phyloP scores from a whole-genome alignment of 2,797 vertebrate species.

The Streptopelia turtur region DNA sequence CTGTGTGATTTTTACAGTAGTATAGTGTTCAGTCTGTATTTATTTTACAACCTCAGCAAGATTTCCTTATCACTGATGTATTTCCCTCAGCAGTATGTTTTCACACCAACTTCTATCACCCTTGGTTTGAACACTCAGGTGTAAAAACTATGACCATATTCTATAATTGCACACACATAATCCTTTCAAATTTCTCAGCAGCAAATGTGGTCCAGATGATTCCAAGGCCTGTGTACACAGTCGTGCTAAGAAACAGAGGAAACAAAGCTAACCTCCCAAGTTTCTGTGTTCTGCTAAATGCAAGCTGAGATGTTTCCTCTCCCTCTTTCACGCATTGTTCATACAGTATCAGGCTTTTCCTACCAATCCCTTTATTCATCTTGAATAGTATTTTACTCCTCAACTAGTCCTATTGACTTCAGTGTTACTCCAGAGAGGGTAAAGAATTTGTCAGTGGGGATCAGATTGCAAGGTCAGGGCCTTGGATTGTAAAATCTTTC shows the following conservation, averaged over 20 bases:
- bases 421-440: background rate
- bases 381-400: background rate
- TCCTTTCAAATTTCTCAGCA: background rate
- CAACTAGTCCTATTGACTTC: background rate
- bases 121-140: background rate
- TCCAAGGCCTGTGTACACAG: background rate
- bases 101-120: background rate
- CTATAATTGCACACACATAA: background rate
- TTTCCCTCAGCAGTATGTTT: background rate
- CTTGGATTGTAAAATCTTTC: background rate
- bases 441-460: background rate
- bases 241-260: background rate
- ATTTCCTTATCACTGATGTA: background rate
- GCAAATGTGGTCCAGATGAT: background rate
- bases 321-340: background rate
- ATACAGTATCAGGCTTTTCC: background rate
- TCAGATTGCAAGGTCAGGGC: constrained; percentile 5
- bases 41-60: background rate
- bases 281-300: background rate
- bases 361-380: background rate
- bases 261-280: background rate
- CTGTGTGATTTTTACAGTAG: background rate
- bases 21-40: background rate
- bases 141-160: background rate
- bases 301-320: background rate